A percentile compares a stretch with the other conserved stretches of the same genome.
Conservation (phyloP, 1,140 invertebrate species). For the Heliconius congener region DNA sequence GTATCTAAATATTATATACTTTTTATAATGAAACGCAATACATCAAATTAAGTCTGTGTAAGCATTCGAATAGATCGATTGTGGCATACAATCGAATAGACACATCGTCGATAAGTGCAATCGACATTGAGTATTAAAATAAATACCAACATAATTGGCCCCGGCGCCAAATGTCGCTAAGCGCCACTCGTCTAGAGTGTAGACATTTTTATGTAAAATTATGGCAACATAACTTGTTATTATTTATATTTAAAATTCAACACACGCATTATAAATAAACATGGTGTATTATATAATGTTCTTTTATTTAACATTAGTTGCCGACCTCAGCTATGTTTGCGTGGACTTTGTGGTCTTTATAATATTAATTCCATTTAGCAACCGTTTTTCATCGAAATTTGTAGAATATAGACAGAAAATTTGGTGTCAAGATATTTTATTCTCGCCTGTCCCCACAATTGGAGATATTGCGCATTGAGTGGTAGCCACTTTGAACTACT, state of each 20-base stretch:
- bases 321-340: background rate
- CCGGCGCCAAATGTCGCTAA: constrained; percentile 22
- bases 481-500: too few species aligned
- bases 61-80: constrained; percentile 13
- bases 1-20: too few species aligned
- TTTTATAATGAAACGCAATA: too few species aligned
- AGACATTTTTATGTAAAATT: constrained; percentile 19
- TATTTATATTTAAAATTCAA: background rate
- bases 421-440: background rate
- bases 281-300: background rate
- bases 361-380: too few species aligned
- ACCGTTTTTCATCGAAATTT: too few species aligned
- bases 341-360: background rate
- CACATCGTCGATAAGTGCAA: constrained; percentile 3
- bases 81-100: constrained; percentile 12
- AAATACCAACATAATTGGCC: constrained; percentile 20
- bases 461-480: too few species aligned
- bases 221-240: constrained; percentile 11
- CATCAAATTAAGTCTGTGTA: background rate
- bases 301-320: background rate
- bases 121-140: constrained; percentile 23
- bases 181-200: constrained; percentile 1
- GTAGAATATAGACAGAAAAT: background rate
- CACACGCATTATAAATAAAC: background rate
- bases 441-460: too few species aligned